phyloP scores from a whole-genome alignment of 2,888 invertebrate genomes.

The Cinara cedri region DNA sequence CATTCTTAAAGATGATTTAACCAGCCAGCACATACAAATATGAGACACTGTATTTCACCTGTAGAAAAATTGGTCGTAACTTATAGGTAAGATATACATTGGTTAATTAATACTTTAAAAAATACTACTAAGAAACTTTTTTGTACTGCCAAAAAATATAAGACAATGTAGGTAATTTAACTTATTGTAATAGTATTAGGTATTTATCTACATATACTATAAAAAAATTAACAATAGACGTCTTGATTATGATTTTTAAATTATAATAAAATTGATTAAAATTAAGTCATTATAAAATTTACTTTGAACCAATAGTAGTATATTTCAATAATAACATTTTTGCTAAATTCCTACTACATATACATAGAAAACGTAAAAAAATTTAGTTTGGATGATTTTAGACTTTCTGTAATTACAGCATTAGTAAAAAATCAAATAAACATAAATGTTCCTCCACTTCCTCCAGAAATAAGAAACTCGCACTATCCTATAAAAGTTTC shows the following conservation, averaged over 20 bases:
- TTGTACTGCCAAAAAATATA: too few species aligned
- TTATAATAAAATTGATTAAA: too few species aligned
- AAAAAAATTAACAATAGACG: too few species aligned
- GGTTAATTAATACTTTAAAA: too few species aligned
- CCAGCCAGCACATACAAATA: neutral
- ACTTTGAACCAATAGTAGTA: neutral
- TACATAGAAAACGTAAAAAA: slow-evolving; percentile 12
- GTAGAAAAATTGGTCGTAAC: too few species aligned
- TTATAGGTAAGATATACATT: too few species aligned
- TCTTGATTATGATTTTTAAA: too few species aligned
- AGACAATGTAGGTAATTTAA: too few species aligned
- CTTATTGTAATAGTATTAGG: too few species aligned
- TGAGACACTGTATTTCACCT: slow-evolving; percentile 8
- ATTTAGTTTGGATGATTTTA: slow-evolving; percentile 12
- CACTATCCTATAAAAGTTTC: neutral
- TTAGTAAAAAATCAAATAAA: neutral
- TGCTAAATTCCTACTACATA: neutral
- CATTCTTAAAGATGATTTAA: neutral
- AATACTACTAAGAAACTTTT: too few species aligned
- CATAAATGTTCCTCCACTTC: slow-evolving; percentile 11
- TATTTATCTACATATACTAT: too few species aligned
- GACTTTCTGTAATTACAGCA: neutral
- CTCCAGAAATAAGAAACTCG: neutral
- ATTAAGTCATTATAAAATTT: too few species aligned
- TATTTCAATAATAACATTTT: neutral